Conservation (phyloP, 2,797 vertebrate species). For the Amblyraja radiata region DNA sequence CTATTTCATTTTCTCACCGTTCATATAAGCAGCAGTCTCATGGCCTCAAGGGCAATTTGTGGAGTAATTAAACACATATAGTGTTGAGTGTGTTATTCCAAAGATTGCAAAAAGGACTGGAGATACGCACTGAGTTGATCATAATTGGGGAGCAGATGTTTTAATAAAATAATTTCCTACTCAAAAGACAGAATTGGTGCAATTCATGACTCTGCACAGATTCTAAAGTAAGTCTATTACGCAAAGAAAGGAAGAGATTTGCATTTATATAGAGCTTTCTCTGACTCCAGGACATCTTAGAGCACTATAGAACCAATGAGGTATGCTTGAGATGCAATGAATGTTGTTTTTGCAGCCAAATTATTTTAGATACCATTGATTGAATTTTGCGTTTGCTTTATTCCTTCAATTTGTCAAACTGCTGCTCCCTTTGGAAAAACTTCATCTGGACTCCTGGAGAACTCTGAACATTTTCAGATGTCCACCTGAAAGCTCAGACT, state of each 20-base stretch:
- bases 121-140: neutral
- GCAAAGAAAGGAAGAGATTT: neutral
- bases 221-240: neutral
- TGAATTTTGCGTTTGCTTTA: neutral
- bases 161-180: neutral
- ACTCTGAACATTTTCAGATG: neutral
- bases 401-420: too few species aligned
- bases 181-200: neutral
- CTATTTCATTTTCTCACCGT: neutral
- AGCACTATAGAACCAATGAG: neutral
- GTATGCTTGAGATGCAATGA: neutral
- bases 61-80: neutral
- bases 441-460: neutral
- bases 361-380: neutral
- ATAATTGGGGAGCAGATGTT: neutral
- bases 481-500: neutral
- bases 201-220: neutral
- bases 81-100: too few species aligned
- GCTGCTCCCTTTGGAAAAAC: neutral
- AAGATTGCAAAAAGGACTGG: neutral
- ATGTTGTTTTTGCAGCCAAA: neutral
- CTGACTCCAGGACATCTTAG: neutral
- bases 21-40: neutral
- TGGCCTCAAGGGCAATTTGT: neutral
- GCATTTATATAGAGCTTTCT: neutral